A percentile compares a stretch with the other conserved stretches of the same genome.
phyloP scores from a whole-genome alignment of 1,140 invertebrate species.

The Micrasema longulum region DNA sequence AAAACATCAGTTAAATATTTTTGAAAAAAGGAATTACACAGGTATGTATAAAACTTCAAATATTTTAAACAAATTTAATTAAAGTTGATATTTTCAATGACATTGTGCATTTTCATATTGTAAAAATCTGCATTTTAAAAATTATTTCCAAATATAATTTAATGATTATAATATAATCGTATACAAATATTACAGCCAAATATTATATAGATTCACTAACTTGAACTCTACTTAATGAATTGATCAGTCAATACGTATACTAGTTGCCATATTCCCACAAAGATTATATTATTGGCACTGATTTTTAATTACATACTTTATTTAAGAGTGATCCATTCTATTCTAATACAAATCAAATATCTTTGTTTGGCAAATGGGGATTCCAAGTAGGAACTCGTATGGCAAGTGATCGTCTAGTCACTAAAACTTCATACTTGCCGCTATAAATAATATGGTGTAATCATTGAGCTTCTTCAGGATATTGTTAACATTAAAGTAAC shows the following conservation, averaged over 20 bases:
- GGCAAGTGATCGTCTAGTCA: slow-evolving; percentile 41
- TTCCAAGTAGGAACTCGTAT: slow-evolving; percentile 53
- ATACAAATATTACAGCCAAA: slow-evolving; percentile 38
- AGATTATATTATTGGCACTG: neutral
- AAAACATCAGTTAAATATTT: neutral
- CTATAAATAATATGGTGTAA: slow-evolving; percentile 27
- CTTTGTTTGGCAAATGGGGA: slow-evolving; percentile 41
- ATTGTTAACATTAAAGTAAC: too few relatives aligned
- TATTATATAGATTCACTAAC: slow-evolving; percentile 24
- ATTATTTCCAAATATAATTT: slow-evolving; percentile 12
- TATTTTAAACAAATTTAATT: too few relatives aligned
- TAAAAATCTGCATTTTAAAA: slow-evolving; percentile 16
- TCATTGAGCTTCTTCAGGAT: slow-evolving; percentile 49
- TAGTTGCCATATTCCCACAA: neutral
- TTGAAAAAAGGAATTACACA: too few relatives aligned
- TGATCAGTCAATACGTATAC: slow-evolving; percentile 19
- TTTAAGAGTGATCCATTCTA: neutral
- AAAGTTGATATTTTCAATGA: neutral
- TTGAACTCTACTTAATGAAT: slow-evolving; percentile 14
- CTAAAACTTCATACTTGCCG: slow-evolving; percentile 46
- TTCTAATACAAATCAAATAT: slow-evolving; percentile 32
- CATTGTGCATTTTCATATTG: slow-evolving; percentile 15
- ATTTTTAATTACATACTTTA: neutral
- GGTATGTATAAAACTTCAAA: neutral
- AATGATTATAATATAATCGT: slow-evolving; percentile 18